phyloP scores from a whole-genome alignment of 2,888 invertebrate species.

The Himalopsyche kuldschensis region DNA sequence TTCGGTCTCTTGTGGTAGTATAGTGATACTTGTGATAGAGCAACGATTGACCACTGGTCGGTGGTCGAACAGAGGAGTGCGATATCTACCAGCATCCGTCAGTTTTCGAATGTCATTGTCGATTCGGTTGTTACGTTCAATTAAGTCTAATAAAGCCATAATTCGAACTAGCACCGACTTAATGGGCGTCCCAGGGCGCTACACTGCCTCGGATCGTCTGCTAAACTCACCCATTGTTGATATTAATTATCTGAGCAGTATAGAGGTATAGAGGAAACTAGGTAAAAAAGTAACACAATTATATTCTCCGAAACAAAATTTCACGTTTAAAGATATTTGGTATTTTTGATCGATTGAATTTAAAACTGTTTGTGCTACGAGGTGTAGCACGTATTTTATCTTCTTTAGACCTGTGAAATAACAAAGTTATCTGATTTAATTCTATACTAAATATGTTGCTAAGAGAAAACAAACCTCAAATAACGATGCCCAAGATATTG shows the following conservation, averaged over 20 bases:
- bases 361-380: no score
- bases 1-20: background rate
- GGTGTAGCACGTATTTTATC: no score
- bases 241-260: background rate
- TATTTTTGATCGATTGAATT: no score
- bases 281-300: no score
- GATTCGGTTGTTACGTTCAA: slow-evolving; percentile 17
- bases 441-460: no score
- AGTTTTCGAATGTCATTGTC: slow-evolving; percentile 22
- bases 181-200: background rate
- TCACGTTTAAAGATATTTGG: no score
- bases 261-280: background rate
- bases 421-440: no score
- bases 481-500: no score
- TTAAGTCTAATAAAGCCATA: slow-evolving; percentile 37
- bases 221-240: background rate
- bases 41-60: background rate
- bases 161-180: slow-evolving; percentile 17
- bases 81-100: background rate
- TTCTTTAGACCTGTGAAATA: no score
- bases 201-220: background rate
- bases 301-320: no score
- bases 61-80: background rate
- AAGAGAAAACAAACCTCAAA: no score
- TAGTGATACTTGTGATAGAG: background rate